Evolutionary conservation across 2,797 vertebrate species (phyloP), one percentile per base, ranked within the genome.

Genomic region (Mastacembelus armatus): DNA sequence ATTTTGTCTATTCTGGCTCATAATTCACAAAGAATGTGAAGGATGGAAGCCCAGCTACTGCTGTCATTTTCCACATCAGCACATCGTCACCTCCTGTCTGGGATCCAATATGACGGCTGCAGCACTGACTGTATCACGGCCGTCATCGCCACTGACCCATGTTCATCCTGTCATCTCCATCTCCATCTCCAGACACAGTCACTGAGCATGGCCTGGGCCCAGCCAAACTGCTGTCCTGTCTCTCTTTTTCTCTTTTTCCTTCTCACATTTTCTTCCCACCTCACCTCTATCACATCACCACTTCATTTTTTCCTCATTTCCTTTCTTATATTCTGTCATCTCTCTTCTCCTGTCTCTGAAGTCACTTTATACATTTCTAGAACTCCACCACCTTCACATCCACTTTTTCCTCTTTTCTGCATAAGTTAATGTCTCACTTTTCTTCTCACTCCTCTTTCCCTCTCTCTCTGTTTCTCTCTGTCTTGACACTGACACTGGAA

Each of bases 401-500:
- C 38, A 56, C n/a, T 50, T 64, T 63, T 54, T 32, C 64, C 39
- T 61, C 67, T 74, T 32, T 48, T 57, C 49, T 10, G 49, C 39
- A 52, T 32, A 4, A 10, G 44, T 24, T 67, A 63, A 62, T n/a
- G 55, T 52, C 77, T 32, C n/a, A 42, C 35, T 30, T 39, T 43
- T n/a, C n/a, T 32, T 50, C 51, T 22, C 64, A 33, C 42, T 78
- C 27, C 27, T 82, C 68, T 77, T 1, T 80, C 47, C 26, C 44
- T 60, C 63, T 74, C 47, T 83, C 58, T 83, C 66, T 64, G 79
- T 78, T 79, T 89, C 83, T 85, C 83, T 89, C 85, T 91, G 84
- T 91, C 78, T n/a, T 89, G 63, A 85, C 77, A 83, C 85, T 87
- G 86, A 88, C 77, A 81, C 75, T 88, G 84, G 84, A 88, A 89